Evolutionary conservation across 1,140 invertebrate genomes (phyloP), one percentile per base, ranked within the genome.

Genomic region (Druon quercuslanigerum): DNA sequence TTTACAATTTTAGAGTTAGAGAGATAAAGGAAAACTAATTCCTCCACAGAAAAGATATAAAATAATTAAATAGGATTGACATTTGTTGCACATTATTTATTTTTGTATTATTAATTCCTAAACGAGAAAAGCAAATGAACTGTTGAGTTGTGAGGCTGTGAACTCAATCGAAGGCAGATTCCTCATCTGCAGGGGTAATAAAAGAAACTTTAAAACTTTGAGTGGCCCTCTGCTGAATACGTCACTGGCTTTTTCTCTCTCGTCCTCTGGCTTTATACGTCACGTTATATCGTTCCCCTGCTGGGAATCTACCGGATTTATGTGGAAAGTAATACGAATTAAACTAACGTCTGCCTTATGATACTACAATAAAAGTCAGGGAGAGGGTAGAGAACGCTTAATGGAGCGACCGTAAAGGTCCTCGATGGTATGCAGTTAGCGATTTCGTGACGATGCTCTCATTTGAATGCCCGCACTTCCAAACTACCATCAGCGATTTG

Each of bases 281-380:
- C 79, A 76, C 83, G 83, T 85, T 86, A 83, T 87, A 86, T 79
- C 80, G 81, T 60, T 66, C 84, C 79, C 75, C 73, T 71, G 76
- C 78, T 82, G 78, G 75, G 82, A 85, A 84, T 84, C 86, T 81
- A 81, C 81, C 77, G 84, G 83, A 89, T 90, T 90, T 90, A 90
- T 85, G 88, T 83, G 84, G 72, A 84, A 88, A 85, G 82, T 88
- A 89, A 90, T 87, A 83, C 85, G 88, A 90, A 90, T 90, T 90
- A 89, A 90, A 88, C 86, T 88, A 87, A 90, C 87, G 87, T 86
- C 77, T 86, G 84, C 79, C 81, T 83, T 82, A 84, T 86, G 83
- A 82, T 82, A 80, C 78, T 82, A 80, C 79, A 82, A 84, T 80
- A 83, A 85, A 85, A 82, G 77, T 78, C 78, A 79, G 81, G 71